Conservation (phyloP, 2,797 vertebrate species). For the Microctenopoma steveboyesi region DNA sequence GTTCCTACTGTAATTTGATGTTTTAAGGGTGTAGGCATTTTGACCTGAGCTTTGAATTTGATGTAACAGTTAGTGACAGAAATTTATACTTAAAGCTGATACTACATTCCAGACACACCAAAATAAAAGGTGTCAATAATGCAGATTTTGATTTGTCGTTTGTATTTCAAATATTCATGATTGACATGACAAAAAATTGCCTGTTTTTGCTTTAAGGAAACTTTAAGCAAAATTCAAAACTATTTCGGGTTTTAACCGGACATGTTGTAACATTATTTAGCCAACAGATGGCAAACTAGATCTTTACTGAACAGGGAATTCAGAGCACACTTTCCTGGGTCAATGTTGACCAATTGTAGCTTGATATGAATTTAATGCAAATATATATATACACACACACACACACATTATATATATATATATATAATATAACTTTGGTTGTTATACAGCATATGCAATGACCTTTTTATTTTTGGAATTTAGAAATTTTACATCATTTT, state of each 20-base stretch:
- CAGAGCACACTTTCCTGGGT: neutral
- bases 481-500: neutral
- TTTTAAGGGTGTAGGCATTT: slow-evolving; percentile 39
- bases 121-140: slow-evolving; percentile 55
- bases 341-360: neutral
- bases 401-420: too few species aligned
- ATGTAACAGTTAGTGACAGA: slow-evolving; percentile 36
- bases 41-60: slow-evolving; percentile 46
- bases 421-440: neutral
- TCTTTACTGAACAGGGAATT: neutral
- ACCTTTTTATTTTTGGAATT: neutral
- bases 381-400: too few species aligned
- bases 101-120: slow-evolving; percentile 53
- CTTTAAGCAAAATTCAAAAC: too few species aligned
- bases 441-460: neutral
- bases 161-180: neutral
- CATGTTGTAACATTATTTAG: slow-evolving; percentile 18
- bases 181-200: neutral
- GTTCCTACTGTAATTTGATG: slow-evolving; percentile 31
- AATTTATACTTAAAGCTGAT: slow-evolving; percentile 47
- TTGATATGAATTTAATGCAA: neutral
- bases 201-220: too few species aligned
- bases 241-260: neutral
- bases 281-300: slow-evolving; percentile 45
- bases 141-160: neutral